phyloP scores from a whole-genome alignment of 2,888 invertebrate species.

The Melieria crassipennis region DNA sequence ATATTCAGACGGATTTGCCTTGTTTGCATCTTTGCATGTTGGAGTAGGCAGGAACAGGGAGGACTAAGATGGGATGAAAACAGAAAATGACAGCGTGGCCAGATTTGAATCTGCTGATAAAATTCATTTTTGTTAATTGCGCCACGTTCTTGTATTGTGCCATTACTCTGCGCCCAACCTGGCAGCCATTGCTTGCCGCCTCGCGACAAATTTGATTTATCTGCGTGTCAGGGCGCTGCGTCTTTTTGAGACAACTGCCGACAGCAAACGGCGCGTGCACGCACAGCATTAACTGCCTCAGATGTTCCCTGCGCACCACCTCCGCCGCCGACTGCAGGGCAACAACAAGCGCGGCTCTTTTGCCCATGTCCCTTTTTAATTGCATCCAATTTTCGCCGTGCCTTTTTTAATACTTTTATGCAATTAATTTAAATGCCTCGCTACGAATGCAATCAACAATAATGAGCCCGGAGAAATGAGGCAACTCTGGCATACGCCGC shows the following conservation, averaged over 20 bases:
- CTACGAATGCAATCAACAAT: conserved; percentile 9
- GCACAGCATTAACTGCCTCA: no score
- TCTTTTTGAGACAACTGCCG: conserved; percentile 8
- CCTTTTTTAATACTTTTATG: conserved; percentile 56
- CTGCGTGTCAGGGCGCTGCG: conserved; percentile 54
- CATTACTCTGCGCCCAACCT: conserved; percentile 4
- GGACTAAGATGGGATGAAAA: no score
- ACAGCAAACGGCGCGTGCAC: neutral
- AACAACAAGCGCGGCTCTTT: no score
- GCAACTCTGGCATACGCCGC: no score
- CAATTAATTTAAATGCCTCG: conserved; percentile 55
- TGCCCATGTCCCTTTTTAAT: conserved; percentile 3
- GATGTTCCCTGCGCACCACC: no score
- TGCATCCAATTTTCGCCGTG: conserved; percentile 26
- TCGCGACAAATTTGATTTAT: conserved; percentile 57
- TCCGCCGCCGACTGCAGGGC: no score
- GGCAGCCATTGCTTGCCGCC: neutral
- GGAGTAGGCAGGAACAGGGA: no score
- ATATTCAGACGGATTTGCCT: no score
- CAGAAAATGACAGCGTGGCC: no score
- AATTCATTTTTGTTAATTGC: no score
- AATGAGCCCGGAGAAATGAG: neutral
- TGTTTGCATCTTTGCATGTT: no score
- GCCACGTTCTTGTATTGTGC: neutral
- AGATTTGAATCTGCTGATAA: no score